Conservation (phyloP, 2,113 vertebrate genomes). For the Phaetusa simplex region DNA sequence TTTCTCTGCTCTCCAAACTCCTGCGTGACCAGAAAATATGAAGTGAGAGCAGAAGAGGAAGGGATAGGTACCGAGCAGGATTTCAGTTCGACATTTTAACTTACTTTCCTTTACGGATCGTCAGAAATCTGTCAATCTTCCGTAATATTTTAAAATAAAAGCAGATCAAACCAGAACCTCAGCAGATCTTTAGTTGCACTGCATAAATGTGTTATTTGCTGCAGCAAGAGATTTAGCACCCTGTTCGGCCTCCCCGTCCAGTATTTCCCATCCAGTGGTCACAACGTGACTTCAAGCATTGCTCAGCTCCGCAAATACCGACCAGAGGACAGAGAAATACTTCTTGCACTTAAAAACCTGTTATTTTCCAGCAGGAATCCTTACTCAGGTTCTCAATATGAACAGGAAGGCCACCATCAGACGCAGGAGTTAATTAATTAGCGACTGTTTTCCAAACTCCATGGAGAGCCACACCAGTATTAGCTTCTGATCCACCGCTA, state of each 20-base stretch:
- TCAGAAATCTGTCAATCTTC: neutral
- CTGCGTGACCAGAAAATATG: neutral
- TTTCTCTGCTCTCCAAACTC: neutral
- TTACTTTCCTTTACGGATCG: neutral
- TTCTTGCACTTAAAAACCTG: neutral
- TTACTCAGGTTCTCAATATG: neutral
- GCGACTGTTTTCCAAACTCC: neutral
- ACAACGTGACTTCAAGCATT: neutral
- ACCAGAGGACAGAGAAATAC: neutral
- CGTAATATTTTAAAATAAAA: neutral
- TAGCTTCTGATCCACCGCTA: neutral
- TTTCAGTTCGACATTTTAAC: neutral
- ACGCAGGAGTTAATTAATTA: neutral
- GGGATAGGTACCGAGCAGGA: neutral
- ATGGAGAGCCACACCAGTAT: neutral
- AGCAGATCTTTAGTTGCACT: neutral
- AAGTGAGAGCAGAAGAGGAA: neutral
- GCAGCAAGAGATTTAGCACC: neutral
- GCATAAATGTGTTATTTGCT: neutral
- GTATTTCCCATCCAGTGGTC: neutral
- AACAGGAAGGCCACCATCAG: neutral
- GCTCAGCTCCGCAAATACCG: neutral
- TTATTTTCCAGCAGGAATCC: neutral
- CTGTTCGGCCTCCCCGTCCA: neutral
- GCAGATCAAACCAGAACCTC: neutral